Evolutionary conservation across 2,113 vertebrate genomes (phyloP), one percentile per base, ranked within the genome.

Genomic region (Rhea americana): DNA sequence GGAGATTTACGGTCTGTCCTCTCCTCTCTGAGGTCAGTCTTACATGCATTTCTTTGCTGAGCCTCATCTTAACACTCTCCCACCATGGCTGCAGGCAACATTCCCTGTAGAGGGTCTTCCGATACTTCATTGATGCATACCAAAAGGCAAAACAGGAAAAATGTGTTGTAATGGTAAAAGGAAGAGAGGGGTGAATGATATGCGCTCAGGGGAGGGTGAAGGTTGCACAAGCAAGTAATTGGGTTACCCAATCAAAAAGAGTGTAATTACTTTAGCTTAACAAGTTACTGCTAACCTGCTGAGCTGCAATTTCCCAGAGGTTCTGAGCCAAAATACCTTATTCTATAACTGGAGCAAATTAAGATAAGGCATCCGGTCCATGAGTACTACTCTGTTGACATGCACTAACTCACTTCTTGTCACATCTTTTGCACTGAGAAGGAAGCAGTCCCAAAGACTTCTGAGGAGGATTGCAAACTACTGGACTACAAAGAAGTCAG

Each of bases 41-140:
- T 32, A 65, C 11, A 35, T 1, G 9, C 7, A 8, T 4, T 78
- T 50, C 90, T 85, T 17, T 7, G 6, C 62, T 13, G 9, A 93
- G 70, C 43, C 47, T 74, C 47, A 41, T 75, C 61, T n/a, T 56
- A 73, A 48, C 75, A 68, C 43, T 37, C 22, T 90, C 35, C 76
- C 9, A 14, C 18, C 1, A 0, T 39, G 28, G 32, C 67, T 76
- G 62, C 13, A 7, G 32, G 65, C 9, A 2, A 2, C 0, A 0
- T 15, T 51, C 1, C 55, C 12, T 1, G 24, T 32, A 7, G 75
- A 13, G 58, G 24, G 22, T 53, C 41, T 83, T 76, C 70, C 76
- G 20, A 3, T 32, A 10, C 47, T 50, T 50, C 17, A 24, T 11
- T 45, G 82, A 72, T 61, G 13, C 9, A 8, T 22, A 58, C 45